Conservation (phyloP, 2,113 vertebrate genomes). For the Ginglymostoma cirratum region DNA sequence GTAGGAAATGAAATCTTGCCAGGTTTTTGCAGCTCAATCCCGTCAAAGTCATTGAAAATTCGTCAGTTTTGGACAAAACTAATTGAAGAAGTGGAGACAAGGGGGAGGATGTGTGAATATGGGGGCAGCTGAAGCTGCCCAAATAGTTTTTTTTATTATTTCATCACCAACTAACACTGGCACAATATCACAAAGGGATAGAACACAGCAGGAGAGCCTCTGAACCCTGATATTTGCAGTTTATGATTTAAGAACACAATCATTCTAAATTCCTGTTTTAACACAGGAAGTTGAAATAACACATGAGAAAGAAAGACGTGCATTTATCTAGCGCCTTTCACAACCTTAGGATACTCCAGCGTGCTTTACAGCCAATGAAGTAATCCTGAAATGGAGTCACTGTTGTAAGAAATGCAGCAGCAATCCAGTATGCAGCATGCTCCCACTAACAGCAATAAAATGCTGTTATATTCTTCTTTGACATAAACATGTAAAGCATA, state of each 20-base stretch:
- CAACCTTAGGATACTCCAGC: neutral
- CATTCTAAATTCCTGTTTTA: neutral
- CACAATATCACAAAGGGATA: neutral
- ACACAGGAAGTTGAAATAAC: neutral
- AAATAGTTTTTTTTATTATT: neutral
- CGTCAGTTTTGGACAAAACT: neutral
- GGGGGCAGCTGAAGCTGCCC: neutral
- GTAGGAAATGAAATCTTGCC: neutral
- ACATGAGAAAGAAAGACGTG: neutral
- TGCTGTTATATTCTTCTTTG: no score
- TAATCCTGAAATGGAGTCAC: neutral
- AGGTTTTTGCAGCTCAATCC: neutral
- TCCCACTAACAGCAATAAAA: neutral
- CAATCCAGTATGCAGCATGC: neutral
- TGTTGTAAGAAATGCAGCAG: neutral
- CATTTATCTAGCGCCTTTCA: no score
- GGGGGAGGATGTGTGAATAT: neutral
- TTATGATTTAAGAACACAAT: neutral
- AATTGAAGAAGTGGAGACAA: neutral
- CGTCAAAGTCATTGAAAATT: neutral
- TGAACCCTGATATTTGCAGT: neutral
- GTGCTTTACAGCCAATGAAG: neutral
- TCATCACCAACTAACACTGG: neutral
- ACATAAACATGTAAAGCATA: no score
- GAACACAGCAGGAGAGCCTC: neutral